These are phyloP conservation scores for Andricus curvator DNA, from an alignment of 2,888 invertebrate species.

Conservation along the genomic window DNA sequence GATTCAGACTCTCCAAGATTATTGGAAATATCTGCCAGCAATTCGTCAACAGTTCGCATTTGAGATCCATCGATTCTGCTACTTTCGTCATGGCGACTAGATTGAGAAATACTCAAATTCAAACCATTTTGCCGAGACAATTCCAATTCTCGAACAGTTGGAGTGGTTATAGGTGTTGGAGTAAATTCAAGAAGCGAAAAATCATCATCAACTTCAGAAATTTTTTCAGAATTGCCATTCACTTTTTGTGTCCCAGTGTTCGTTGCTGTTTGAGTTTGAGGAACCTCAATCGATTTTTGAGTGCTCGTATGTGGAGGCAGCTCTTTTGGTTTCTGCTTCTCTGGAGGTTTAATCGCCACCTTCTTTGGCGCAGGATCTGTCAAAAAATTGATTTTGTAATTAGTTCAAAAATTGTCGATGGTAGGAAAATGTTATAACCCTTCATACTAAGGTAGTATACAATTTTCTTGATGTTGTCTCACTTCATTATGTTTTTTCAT, in stretches of 20 bases:
- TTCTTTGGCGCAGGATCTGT: not conserved
- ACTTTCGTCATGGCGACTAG: not conserved
- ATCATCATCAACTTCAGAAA: not conserved
- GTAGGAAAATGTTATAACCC: not conserved
- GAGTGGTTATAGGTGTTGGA: not conserved
- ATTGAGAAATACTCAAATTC: not conserved
- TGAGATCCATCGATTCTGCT: not conserved
- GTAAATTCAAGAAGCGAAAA: not conserved
- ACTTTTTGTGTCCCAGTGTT: not conserved
- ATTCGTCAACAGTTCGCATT: constrained; percentile 50
- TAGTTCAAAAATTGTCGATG: not conserved
- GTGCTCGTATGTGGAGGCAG: not conserved
- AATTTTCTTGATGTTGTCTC: too few relatives aligned
- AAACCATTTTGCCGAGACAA: not conserved
- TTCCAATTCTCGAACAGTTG: not conserved
- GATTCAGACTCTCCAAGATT: not conserved
- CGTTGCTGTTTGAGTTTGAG: not conserved
- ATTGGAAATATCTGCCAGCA: constrained; percentile 50
- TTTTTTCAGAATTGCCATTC: not conserved
- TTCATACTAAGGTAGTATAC: too few relatives aligned
- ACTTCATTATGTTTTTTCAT: too few relatives aligned
- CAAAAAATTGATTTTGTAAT: not conserved
- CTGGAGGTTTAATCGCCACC: not conserved
- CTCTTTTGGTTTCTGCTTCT: not conserved
- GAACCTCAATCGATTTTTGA: not conserved